Evolutionary conservation across 92 coral and sea anemone genomes (phyloP), one percentile per base, ranked within the genome.

Genomic region (Epizoanthus stellaris): DNA sequence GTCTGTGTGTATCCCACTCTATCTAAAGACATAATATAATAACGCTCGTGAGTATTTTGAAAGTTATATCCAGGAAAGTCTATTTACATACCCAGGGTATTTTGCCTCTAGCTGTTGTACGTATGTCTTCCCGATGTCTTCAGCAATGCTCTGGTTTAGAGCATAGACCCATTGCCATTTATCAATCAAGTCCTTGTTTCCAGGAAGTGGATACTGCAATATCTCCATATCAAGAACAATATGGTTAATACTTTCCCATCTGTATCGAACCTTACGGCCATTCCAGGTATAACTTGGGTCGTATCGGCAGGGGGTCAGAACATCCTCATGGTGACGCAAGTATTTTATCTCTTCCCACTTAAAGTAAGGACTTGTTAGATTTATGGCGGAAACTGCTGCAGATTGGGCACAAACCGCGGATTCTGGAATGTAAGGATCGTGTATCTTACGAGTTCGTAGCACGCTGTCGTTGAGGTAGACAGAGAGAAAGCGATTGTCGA

Each of bases 71-170:
- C 5, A 3, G 20, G n/a, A 0, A 17, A 13, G 25, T 61, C 19
- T 23, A 34, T 9, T 34, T 64, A 87, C 83, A n/a, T 74, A 87
- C 91, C 87, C 91, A 9, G 87, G 87, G 43, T 63, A 57, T 59
- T 65, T 85, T 36, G 77, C 34, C 61, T 40, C 62, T 53, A 87
- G 47, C 43, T 87, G 40, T 15, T 74, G 58, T 79, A 82, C 2
- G 11, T 88, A 88, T 49, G 40, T 76, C 30, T 88, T 63, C 3
- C 75, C 40, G 38, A 88, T 61, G 6, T 10, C 39, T n/a, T 53
- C 69, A 10, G 91, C 91, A 25, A 21, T 61, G 17, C 75, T 82
- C 76, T 74, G 71, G 73, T 39, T 65, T 8, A 88, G 91, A 42
- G 91, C 82, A 59, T 75, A 82, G 42, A 73, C 43, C 74, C 74